A percentile compares a stretch with the other conserved stretches of the same genome.
Evolutionary conservation across 2,888 invertebrate species (phyloP).

Genomic region (Lasiommata megera): DNA sequence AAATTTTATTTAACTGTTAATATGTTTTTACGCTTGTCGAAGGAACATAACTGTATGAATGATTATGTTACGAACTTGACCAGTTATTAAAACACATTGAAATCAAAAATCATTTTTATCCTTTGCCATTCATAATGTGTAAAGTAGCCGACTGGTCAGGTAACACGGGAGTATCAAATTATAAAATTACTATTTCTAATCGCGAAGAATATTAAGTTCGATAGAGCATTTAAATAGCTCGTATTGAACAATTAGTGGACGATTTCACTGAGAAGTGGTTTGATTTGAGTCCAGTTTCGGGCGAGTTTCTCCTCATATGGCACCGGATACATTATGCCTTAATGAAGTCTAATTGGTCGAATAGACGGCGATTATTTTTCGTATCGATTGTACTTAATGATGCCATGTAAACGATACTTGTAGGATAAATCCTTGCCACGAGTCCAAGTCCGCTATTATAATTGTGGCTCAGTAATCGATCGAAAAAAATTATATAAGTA

Average conservation of each 20-base stretch:
- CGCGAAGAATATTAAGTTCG: not conserved
- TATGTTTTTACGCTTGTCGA: too few species aligned
- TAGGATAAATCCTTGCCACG: not conserved
- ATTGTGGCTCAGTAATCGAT: too few species aligned
- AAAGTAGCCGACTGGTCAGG: not conserved
- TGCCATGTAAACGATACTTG: not conserved
- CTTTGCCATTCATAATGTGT: not conserved
- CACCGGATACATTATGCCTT: slow-evolving; percentile 67
- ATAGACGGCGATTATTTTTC: slow-evolving; percentile 30
- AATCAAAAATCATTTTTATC: too few species aligned
- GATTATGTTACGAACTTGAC: too few species aligned
- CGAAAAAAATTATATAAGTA: too few species aligned
- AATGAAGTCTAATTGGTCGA: slow-evolving; percentile 59
- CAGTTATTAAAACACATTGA: too few species aligned
- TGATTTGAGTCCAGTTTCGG: slow-evolving; percentile 13
- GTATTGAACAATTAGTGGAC: slow-evolving; percentile 23
- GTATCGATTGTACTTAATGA: slow-evolving; percentile 25
- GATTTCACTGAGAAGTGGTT: slow-evolving; percentile 14
- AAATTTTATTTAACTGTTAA: too few species aligned
- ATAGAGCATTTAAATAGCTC: slow-evolving; percentile 17
- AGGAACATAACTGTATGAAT: too few species aligned
- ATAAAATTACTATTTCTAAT: slow-evolving; percentile 14
- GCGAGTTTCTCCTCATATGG: slow-evolving; percentile 46
- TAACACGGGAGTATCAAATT: slow-evolving; percentile 16
- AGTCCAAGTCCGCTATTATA: too few species aligned